phyloP scores from a whole-genome alignment of 2,113 vertebrate genomes.

The Phrynosoma blainvillii region DNA sequence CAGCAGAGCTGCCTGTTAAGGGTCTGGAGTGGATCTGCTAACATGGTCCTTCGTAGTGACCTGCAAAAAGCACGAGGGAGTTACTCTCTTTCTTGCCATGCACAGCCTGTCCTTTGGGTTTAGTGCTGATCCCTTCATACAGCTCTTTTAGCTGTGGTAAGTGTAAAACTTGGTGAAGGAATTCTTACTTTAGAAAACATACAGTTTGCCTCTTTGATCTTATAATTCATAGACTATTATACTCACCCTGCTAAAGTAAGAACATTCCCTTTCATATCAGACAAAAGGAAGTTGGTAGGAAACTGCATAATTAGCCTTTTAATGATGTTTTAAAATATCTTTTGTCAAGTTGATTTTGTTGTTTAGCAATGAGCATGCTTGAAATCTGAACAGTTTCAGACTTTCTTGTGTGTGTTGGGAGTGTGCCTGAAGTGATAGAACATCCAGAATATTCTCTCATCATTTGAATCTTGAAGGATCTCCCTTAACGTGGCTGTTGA shows the following conservation, averaged over 20 bases:
- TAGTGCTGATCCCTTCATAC: conserved; percentile 92
- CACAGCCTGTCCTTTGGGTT: conserved; percentile 88
- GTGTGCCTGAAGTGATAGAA: conserved; percentile 2
- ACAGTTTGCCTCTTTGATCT: conserved; percentile 85
- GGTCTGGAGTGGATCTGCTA: conserved; percentile 90
- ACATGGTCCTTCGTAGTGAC: conserved; percentile 94
- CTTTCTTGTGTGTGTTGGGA: background rate
- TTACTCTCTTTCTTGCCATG: conserved; percentile 86
- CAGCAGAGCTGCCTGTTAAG: conserved; percentile 96
- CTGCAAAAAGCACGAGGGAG: conserved; percentile 88
- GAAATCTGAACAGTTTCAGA: conserved; percentile 23
- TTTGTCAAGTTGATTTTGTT: conserved; percentile 58
- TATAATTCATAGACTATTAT: conserved; percentile 80
- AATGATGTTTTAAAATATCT: conserved; percentile 66
- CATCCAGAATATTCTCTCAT: conserved; percentile 1
- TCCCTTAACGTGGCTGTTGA: conserved; percentile 1
- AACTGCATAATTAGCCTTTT: conserved; percentile 72
- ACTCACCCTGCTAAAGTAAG: conserved; percentile 75
- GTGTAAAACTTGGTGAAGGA: conserved; percentile 89
- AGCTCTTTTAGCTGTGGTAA: conserved; percentile 84
- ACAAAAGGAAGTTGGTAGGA: conserved; percentile 67
- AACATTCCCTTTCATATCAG: conserved; percentile 68
- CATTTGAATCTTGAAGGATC: conserved; percentile 6
- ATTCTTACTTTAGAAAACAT: conserved; percentile 87
- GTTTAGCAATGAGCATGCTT: conserved; percentile 50